These are phyloP conservation scores for Porites australiensis DNA, from an alignment of 64 coral and sea anemone genomes.

Conservation along the genomic window DNA sequence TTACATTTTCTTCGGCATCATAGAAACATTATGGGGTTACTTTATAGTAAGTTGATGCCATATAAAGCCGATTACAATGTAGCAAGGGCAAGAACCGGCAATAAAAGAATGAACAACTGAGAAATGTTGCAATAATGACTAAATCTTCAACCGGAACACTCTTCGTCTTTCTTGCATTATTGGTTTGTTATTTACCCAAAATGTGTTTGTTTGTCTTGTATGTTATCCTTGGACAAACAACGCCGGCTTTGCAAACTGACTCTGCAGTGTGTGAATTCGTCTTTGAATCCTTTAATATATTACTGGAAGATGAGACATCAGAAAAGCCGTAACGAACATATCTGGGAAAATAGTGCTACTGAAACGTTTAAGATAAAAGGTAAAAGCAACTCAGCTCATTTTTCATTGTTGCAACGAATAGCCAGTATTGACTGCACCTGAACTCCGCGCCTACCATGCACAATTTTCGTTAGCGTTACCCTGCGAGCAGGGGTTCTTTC, in stretches of 20 bases:
- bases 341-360: not conserved
- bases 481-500: too few species aligned
- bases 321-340: not conserved
- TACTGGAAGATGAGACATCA: slow-evolving; percentile 19
- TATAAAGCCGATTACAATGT: not conserved
- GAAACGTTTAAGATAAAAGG: too few species aligned
- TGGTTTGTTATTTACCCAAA: slow-evolving; percentile 2
- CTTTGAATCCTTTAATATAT: slow-evolving; percentile 24
- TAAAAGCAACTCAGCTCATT: too few species aligned
- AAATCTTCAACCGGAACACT: slow-evolving; percentile 11
- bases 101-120: too few species aligned
- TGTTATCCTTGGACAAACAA: not conserved
- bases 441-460: too few species aligned
- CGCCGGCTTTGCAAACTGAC: not conserved
- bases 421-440: too few species aligned
- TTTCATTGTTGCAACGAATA: too few species aligned
- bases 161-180: slow-evolving; percentile 16
- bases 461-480: too few species aligned
- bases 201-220: not conserved
- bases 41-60: not conserved
- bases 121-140: not conserved
- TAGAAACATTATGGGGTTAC: not conserved
- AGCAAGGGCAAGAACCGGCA: too few species aligned
- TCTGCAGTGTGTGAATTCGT: slow-evolving; percentile 9
- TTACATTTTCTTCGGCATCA: not conserved